Percentiles rank a stretch among this genome's conserved stretches.
phyloP scores from a whole-genome alignment of 2,888 invertebrate species.

The Cryptus armator region DNA sequence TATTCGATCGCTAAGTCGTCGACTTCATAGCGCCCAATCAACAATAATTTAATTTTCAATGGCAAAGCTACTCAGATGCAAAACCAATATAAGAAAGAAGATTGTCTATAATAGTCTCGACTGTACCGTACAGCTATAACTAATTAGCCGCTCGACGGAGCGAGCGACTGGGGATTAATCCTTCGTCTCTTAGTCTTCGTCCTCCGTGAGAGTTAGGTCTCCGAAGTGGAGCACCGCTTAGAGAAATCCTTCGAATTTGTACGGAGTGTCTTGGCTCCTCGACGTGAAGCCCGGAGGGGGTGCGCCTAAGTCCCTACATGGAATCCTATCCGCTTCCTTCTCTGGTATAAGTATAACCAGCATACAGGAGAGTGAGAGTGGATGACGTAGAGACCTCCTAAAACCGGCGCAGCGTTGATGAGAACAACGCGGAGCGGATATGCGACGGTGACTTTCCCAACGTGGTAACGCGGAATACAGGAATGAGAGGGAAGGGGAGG shows the following conservation, averaged over 20 bases:
- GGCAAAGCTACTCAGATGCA: too few species aligned
- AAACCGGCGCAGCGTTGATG: constrained; percentile 52
- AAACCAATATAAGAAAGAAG: not conserved
- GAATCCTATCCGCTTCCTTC: constrained; percentile 47
- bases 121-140: constrained; percentile 50
- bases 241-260: constrained; percentile 76
- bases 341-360: constrained; percentile 3
- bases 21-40: too few species aligned
- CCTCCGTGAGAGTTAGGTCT: constrained; percentile 59
- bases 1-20: too few species aligned
- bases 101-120: not conserved
- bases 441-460: constrained; percentile 42
- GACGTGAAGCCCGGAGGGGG: constrained; percentile 50
- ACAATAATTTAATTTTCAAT: too few species aligned
- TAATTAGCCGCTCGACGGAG: constrained; percentile 54
- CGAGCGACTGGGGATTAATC: constrained; percentile 55
- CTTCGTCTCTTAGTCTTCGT: constrained; percentile 62
- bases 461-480: constrained; percentile 20
- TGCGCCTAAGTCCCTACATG: constrained; percentile 46
- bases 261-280: constrained; percentile 63
- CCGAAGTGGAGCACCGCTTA: constrained; percentile 68
- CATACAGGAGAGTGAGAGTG: constrained; percentile 25
- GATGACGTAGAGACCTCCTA: constrained; percentile 33
- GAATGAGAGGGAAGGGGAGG: constrained; percentile 20
- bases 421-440: constrained; percentile 46